These are phyloP conservation scores for Portunus trituberculatus DNA, from an alignment of 1,140 invertebrate genomes.

Conservation along the genomic window DNA sequence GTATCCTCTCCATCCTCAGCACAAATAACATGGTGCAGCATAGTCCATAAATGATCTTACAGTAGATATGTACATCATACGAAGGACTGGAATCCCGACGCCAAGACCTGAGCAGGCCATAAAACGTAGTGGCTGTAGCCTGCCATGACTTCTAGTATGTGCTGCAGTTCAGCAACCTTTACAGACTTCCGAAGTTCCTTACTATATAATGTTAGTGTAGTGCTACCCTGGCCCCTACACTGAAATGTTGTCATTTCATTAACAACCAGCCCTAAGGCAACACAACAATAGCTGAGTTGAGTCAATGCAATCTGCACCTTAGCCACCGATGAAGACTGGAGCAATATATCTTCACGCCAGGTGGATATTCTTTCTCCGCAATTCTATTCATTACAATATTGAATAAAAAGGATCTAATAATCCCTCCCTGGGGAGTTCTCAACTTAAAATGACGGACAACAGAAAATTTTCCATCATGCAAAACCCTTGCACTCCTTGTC, in stretches of 20 bases:
- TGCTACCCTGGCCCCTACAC: neutral
- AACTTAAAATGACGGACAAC: no score
- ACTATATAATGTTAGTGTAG: neutral
- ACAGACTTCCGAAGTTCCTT: no score
- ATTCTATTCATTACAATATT: slow-evolving; percentile 15
- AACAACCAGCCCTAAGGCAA: no score
- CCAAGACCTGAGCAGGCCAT: no score
- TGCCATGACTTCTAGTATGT: no score
- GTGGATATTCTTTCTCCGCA: neutral
- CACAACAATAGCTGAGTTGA: neutral
- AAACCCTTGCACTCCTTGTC: neutral
- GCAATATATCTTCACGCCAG: neutral
- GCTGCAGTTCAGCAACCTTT: no score
- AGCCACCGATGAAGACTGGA: neutral
- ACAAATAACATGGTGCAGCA: no score
- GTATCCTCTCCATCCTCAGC: neutral
- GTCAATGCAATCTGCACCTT: neutral
- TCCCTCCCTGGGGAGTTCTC: neutral
- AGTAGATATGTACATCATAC: no score
- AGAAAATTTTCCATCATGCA: neutral
- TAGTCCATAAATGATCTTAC: no score
- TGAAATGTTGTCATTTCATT: neutral
- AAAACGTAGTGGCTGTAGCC: no score
- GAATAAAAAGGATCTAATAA: neutral
- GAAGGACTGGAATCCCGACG: no score